Conservation (phyloP, 2,888 invertebrate species). For the Anoplius nigerrimus region DNA sequence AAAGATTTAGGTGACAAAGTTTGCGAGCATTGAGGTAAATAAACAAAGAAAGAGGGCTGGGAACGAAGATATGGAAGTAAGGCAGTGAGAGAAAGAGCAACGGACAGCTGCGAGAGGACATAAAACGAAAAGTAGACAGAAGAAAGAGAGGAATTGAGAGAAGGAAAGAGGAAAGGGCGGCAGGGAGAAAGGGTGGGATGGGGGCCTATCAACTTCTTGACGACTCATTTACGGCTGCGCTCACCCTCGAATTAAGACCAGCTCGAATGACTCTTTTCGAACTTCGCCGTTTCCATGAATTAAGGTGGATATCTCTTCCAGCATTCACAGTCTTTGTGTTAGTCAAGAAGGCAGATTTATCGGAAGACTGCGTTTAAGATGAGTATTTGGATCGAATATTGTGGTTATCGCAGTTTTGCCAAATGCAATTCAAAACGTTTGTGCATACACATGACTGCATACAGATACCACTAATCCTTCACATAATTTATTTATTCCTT, state of each 20-base stretch:
- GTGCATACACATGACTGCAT: no score
- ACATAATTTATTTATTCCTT: no score
- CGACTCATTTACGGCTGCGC: constrained; percentile 29
- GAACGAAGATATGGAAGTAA: no score
- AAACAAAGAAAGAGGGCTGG: no score
- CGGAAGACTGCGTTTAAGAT: no score
- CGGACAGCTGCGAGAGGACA: not conserved
- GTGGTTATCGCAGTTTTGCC: no score
- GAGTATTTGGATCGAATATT: no score
- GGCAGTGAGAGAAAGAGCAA: constrained; percentile 6
- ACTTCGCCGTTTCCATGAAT: not conserved
- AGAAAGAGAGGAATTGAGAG: not conserved
- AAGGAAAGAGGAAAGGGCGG: not conserved
- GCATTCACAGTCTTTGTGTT: not conserved
- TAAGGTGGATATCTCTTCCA: constrained; percentile 8
- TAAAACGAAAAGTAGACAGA: not conserved
- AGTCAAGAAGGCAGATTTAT: no score
- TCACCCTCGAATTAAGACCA: not conserved
- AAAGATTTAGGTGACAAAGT: no score
- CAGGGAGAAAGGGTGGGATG: not conserved
- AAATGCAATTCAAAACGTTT: no score
- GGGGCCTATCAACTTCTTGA: not conserved
- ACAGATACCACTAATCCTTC: no score
- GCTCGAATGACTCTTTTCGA: no score
- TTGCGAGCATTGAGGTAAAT: constrained; percentile 3